Percentiles rank a stretch among this genome's conserved stretches.
phyloP scores from a whole-genome alignment of 1,140 invertebrate species.

The Aphaenogaster ashmeadi region DNA sequence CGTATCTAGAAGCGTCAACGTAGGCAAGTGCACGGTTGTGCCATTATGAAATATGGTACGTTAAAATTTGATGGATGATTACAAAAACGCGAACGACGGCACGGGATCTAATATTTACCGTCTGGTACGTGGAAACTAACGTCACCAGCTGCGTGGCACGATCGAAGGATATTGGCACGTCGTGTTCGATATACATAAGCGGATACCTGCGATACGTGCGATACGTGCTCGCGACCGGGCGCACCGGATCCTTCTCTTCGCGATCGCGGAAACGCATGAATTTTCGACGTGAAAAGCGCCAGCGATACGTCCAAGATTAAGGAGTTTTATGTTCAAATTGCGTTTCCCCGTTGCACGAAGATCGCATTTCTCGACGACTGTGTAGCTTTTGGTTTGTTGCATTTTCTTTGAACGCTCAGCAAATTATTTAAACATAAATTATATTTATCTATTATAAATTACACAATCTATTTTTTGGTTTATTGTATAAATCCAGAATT shows the following conservation, averaged over 20 bases:
- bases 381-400: not conserved
- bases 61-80: constrained; percentile 60
- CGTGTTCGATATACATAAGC: constrained; percentile 33
- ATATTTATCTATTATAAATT: not conserved
- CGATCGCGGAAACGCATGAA: not conserved
- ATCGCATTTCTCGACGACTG: not conserved
- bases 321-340: constrained; percentile 9
- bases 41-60: constrained; percentile 44
- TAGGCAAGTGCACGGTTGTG: not conserved
- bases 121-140: constrained; percentile 45
- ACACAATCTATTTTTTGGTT: not conserved
- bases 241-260: constrained; percentile 36
- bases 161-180: constrained; percentile 62
- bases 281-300: constrained; percentile 61
- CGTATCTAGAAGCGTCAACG: not conserved
- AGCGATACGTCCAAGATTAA: constrained; percentile 61
- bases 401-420: not conserved
- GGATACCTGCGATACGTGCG: constrained; percentile 32
- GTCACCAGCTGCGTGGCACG: constrained; percentile 41
- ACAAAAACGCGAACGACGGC: constrained; percentile 26
- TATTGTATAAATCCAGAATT: not conserved
- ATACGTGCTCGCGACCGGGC: constrained; percentile 41
- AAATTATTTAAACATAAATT: not conserved
- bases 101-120: constrained; percentile 47
- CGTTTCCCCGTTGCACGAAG: not conserved